These are phyloP conservation scores for Oscheius sp. DNA, from an alignment of 2,888 invertebrate species.

Conservation along the genomic window DNA sequence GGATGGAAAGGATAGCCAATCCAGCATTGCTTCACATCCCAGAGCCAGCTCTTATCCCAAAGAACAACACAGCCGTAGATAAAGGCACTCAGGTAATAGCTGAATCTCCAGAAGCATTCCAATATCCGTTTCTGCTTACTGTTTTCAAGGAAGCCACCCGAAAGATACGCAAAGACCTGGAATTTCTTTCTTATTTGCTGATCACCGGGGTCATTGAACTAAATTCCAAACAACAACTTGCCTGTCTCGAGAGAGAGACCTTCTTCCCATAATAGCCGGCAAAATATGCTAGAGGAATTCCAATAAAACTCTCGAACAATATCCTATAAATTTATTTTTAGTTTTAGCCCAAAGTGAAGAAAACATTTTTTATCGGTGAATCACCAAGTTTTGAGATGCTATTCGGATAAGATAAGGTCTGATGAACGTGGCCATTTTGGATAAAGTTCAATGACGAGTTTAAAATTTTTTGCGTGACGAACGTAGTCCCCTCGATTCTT, in stretches of 20 bases:
- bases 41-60: conserved; percentile 70
- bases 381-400: neutral
- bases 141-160: conserved; percentile 61
- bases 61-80: conserved; percentile 51
- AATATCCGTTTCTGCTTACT: conserved; percentile 61
- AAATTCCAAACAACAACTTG: neutral
- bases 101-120: conserved; percentile 64
- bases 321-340: conserved; percentile 43
- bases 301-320: conserved; percentile 58
- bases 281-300: conserved; percentile 49
- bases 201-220: neutral
- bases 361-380: no score
- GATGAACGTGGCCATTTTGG: neutral
- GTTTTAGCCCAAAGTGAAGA: no score
- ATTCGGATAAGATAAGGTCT: neutral
- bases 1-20: conserved; percentile 62
- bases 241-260: conserved; percentile 14
- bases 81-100: conserved; percentile 56
- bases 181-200: conserved; percentile 16
- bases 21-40: conserved; percentile 69
- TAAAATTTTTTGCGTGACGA: neutral
- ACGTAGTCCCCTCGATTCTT: neutral
- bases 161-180: conserved; percentile 51
- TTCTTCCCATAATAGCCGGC: conserved; percentile 44
- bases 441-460: neutral